Evolutionary conservation across 2,113 vertebrate species (phyloP).

Genomic region (Caranx ignobilis): DNA sequence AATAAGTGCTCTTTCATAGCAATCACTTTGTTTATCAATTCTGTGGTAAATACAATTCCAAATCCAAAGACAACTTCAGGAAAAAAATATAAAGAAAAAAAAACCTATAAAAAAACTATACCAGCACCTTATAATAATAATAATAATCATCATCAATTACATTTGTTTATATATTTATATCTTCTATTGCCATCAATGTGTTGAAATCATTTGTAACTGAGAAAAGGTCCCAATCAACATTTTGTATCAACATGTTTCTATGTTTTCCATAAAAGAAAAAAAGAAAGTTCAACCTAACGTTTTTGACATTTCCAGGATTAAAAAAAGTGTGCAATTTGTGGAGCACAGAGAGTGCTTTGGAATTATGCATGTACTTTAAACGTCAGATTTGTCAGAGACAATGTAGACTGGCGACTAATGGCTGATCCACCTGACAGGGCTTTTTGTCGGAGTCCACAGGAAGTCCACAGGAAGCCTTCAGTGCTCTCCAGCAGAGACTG

Average conservation of each 20-base stretch:
- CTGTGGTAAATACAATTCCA: background rate
- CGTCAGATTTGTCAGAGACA: slow-evolving; percentile 73
- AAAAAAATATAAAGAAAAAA: background rate
- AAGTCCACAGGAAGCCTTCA: slow-evolving; percentile 75
- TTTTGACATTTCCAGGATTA: slow-evolving; percentile 62
- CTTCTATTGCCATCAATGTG: background rate
- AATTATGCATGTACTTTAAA: slow-evolving; percentile 73
- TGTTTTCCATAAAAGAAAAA: slow-evolving; percentile 34
- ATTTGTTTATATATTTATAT: background rate
- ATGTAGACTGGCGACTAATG: slow-evolving; percentile 69
- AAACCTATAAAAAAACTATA: background rate
- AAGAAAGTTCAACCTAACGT: slow-evolving; percentile 7
- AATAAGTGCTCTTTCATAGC: background rate
- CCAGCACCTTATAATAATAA: background rate
- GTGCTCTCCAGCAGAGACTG: slow-evolving; percentile 64
- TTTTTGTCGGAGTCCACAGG: slow-evolving; percentile 78
- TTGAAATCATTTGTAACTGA: slow-evolving; percentile 23
- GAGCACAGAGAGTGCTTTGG: slow-evolving; percentile 57
- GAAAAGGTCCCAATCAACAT: slow-evolving; percentile 46
- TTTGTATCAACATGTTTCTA: slow-evolving; percentile 57
- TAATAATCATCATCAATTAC: background rate
- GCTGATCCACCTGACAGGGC: slow-evolving; percentile 74
- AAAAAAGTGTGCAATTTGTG: slow-evolving; percentile 62
- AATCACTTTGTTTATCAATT: background rate
- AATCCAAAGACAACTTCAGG: background rate